These are phyloP conservation scores for Ammodytes marinus DNA, from an alignment of 2,113 vertebrate species.

Conservation along the genomic window DNA sequence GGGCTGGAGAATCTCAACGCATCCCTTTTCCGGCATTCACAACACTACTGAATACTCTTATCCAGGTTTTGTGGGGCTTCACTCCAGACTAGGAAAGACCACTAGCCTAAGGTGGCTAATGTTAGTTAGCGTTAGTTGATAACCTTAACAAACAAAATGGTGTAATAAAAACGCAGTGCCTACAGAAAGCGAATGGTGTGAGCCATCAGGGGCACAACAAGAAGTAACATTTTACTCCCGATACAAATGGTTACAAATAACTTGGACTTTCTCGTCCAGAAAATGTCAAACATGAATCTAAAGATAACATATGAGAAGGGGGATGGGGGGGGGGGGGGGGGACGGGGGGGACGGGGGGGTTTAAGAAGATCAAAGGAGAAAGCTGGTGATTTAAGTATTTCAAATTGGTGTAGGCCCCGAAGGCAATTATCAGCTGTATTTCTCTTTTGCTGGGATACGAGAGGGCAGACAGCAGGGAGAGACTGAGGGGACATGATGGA, in stretches of 20 bases:
- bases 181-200: not conserved
- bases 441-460: conserved; percentile 8
- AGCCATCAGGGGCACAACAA: not conserved
- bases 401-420: conserved; percentile 23
- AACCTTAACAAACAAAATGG: not conserved
- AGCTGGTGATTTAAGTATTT: conserved; percentile 46
- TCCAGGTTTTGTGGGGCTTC: not conserved
- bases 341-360: not conserved
- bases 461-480: not conserved
- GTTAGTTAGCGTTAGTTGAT: not conserved
- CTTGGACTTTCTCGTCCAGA: not conserved
- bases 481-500: conserved; percentile 50
- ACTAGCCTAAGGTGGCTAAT: no score
- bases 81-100: not conserved
- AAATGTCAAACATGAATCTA: not conserved
- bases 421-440: conserved; percentile 13
- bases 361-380: conserved; percentile 62
- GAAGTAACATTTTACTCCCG: not conserved
- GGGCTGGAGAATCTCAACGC: no score
- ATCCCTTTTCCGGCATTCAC: no score
- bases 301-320: not conserved
- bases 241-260: conserved; percentile 5
- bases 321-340: not conserved
- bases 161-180: not conserved
- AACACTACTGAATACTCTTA: not conserved